phyloP scores from a whole-genome alignment of 2,113 vertebrate species.

The Oxygymnocypris stewartii region DNA sequence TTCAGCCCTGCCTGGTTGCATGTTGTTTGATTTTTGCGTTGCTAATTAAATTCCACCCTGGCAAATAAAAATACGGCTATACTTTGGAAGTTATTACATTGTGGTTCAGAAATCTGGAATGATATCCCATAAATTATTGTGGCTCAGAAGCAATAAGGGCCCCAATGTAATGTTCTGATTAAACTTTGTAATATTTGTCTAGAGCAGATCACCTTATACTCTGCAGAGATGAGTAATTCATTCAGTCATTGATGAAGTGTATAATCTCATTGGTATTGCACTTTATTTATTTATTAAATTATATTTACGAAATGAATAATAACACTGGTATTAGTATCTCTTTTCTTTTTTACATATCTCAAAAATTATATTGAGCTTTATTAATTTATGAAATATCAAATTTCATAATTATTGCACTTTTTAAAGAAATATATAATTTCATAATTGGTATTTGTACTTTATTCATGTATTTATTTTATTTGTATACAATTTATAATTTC shows the following conservation, averaged over 20 bases:
- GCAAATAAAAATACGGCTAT: conserved; percentile 35
- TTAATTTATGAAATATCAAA: not conserved
- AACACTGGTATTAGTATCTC: not conserved
- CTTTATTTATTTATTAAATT: too few species aligned
- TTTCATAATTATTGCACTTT: too few species aligned
- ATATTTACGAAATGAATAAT: not conserved
- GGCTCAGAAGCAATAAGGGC: not conserved
- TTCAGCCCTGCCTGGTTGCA: conserved; percentile 22
- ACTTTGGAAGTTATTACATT: conserved; percentile 36
- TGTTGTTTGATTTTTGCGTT: conserved; percentile 32
- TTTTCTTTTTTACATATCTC: not conserved
- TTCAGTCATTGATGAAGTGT: not conserved
- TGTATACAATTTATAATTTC: too few species aligned
- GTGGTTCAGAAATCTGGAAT: conserved; percentile 29
- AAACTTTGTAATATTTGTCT: conserved; percentile 21
- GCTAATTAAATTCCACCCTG: conserved; percentile 41
- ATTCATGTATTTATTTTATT: not conserved
- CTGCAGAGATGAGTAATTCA: not conserved
- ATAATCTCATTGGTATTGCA: not conserved
- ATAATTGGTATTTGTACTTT: not conserved
- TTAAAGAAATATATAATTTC: too few species aligned
- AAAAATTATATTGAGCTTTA: not conserved
- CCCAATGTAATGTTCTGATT: conserved; percentile 23
- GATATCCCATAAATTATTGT: conserved; percentile 41
- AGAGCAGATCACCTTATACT: not conserved